Evolutionary conservation across 2,797 vertebrate species (phyloP), one percentile per base, ranked within the genome.

Genomic region (Aplochiton taeniatus): DNA sequence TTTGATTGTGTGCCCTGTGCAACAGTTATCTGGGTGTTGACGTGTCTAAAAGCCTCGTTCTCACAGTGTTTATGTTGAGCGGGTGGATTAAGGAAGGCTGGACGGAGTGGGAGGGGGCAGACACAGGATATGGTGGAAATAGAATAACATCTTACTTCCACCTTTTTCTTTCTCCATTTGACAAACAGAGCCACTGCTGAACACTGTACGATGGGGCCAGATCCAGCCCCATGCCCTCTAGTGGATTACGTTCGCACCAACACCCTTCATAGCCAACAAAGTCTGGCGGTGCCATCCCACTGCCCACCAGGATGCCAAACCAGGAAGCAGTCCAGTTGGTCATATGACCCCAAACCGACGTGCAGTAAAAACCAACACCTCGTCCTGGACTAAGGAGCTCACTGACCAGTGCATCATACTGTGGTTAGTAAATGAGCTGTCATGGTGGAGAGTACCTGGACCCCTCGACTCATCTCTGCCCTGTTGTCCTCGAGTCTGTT

Each of bases 101-200:
- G 79, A 73, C 74, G 72, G 73, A 50, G 43, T 51, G 50, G 67
- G 66, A 75, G 66, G 48, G 64, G 20, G n/a, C 13, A 65, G 79
- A 75, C 67, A 69, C 63, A 61, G 73, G 75, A 86, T 85, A 83
- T 64, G 68, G 44, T 49, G 72, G 63, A 81, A 71, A 79, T 79
- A 61, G 45, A 53, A 61, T 56, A 61, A 58, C 73, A 67, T 68
- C 6, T 61, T 47, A 69, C 46, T 54, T n/a, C 46, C 48, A 46
- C 31, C 53, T 52, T 59, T 14, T 20, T 17, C 47, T 46, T 52
- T 54, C 54, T 58, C 45, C 48, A 50, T 62, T 68, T 79, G 68
- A 85, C 83, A 74, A 84, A 85, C 85, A 89, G 87, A 77, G 76
- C 82, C 81, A 85, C 83, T 85, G 82, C 85, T 81, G 73, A 73